Percentiles rank a stretch among this genome's conserved stretches.
Evolutionary conservation across 1,140 invertebrate species (phyloP).

Genomic region (Augochlora pura): DNA sequence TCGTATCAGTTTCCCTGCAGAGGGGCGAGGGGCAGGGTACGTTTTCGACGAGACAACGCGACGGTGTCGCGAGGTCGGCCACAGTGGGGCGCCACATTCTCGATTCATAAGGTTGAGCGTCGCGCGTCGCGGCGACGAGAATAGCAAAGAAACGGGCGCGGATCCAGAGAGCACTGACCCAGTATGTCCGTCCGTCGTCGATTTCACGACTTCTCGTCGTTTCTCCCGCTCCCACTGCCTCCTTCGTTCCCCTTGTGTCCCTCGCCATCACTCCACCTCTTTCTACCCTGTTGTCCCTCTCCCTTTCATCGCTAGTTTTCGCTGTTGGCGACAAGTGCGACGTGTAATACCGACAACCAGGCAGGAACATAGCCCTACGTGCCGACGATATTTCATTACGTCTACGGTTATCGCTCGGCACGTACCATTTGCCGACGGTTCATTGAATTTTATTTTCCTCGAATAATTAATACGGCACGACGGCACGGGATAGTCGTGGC

Average conservation of each 20-base stretch:
- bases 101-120: conserved; percentile 57
- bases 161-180: conserved; percentile 77
- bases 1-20: too few relatives aligned
- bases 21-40: too few relatives aligned
- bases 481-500: neutral
- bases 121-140: conserved; percentile 59
- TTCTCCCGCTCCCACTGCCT: too few relatives aligned
- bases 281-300: neutral
- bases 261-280: too few relatives aligned
- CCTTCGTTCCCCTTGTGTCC: too few relatives aligned
- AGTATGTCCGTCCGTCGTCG: conserved; percentile 69
- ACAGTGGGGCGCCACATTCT: conserved; percentile 65
- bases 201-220: conserved; percentile 52
- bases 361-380: neutral
- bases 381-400: conserved; percentile 8
- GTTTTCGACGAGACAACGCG: conserved; percentile 12
- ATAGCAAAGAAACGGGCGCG: conserved; percentile 70
- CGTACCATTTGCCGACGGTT: neutral
- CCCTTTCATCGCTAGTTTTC: neutral
- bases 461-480: conserved; percentile 9
- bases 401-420: neutral
- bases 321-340: neutral
- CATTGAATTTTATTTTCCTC: conserved; percentile 12
- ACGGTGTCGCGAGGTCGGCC: conserved; percentile 58
- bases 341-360: neutral